Evolutionary conservation across 2,797 vertebrate genomes (phyloP).

Genomic region (Astyanax mexicanus): DNA sequence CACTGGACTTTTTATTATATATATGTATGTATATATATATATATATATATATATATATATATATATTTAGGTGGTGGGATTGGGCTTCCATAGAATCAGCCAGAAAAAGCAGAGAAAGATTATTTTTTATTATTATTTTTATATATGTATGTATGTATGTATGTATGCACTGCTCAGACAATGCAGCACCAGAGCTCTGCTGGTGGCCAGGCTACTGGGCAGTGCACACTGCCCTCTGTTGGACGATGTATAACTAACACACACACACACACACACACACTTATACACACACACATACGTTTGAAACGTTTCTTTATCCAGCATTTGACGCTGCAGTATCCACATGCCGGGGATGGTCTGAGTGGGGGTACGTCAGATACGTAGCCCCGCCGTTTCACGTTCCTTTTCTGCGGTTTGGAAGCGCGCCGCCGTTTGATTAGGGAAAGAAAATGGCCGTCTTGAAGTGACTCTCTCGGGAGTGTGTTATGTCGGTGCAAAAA

Average conservation of each 20-base stretch:
- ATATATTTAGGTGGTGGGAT: no score
- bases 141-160: no score
- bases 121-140: no score
- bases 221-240: conserved; percentile 84
- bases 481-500: conserved; percentile 32
- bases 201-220: conserved; percentile 66
- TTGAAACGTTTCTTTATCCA: conserved; percentile 11
- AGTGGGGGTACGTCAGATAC: conserved; percentile 4
- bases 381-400: conserved; percentile 7
- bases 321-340: conserved; percentile 18
- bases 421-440: conserved; percentile 63
- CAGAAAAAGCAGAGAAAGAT: conserved; percentile 32
- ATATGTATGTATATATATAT: no score
- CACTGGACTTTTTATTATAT: no score
- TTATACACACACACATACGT: no score
- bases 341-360: neutral
- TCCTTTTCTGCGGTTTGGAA: conserved; percentile 62
- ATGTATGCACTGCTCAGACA: conserved; percentile 60
- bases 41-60: no score
- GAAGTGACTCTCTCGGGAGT: conserved; percentile 47
- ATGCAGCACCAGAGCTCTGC: conserved; percentile 66
- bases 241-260: conserved; percentile 58
- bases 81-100: conserved; percentile 54
- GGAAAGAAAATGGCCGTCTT: conserved; percentile 63
- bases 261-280: no score